Conservation (phyloP, 30 jellyfish, hydroid and myxozoan genomes). For the Cassiopea xamachana region DNA sequence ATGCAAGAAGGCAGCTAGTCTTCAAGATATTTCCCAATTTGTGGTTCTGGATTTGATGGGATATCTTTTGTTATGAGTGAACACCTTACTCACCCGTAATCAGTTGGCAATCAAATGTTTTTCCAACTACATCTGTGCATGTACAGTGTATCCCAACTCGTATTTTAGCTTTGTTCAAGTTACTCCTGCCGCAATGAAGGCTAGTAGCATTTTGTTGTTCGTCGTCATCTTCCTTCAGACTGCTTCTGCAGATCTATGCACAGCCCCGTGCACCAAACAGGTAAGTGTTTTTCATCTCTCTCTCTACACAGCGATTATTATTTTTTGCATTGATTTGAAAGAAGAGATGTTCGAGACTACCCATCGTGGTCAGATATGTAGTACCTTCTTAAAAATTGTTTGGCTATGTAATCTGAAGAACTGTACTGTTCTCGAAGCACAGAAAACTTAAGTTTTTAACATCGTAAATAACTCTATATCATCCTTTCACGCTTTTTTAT, state of each 20-base stretch:
- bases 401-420: not conserved
- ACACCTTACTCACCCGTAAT: not conserved
- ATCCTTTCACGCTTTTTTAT: no score
- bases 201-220: not conserved
- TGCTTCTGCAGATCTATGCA: not conserved
- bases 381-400: not conserved
- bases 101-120: not conserved
- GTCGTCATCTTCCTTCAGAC: not conserved
- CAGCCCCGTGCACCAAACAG: not conserved
- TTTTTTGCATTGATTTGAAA: not conserved
- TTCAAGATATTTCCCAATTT: not conserved
- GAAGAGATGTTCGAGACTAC: not conserved
- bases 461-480: no score
- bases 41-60: not conserved
- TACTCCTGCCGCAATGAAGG: not conserved
- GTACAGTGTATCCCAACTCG: not conserved
- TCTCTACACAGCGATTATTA: not conserved
- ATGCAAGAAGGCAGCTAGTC: not conserved
- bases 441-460: no score
- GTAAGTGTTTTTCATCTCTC: not conserved
- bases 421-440: not conserved
- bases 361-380: not conserved
- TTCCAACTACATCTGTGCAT: constrained; percentile 13
- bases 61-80: not conserved
- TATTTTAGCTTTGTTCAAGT: not conserved